Evolutionary conservation across 2,888 invertebrate genomes (phyloP), one percentile per base, ranked within the genome.

Genomic region (Lasioglossum vierecki): DNA sequence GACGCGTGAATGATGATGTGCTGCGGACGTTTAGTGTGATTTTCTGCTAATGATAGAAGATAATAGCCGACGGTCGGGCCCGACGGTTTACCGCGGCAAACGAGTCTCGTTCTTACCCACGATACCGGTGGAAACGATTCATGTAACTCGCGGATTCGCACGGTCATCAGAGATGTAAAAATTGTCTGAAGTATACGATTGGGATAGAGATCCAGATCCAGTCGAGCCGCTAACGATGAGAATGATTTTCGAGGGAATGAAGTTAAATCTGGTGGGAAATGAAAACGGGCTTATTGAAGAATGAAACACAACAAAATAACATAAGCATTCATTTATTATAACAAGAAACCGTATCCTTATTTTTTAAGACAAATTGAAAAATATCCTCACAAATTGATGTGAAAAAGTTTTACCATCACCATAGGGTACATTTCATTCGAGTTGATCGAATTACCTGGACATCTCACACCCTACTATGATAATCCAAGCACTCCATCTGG

Each of bases 1-100:
- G 82, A 82, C 82, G 72, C 83, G 76, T 41, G 73, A 76, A 68
- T 22, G 76, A 82, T 82, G 76, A 73, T 68, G 73, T 46, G 53
- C 35, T 5, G 35, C n/a, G 57, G 63, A 79, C 79, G 72, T 70
- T 82, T 74, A 66, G 46, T 57, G 18, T 57, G 79, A 79, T 79
- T 68, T 82, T 82, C 73, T 79, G 73, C n/a, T 79, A 82, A 79
- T 57, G 63, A 78, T 70, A 78, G 39, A 78, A 70, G 77, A 49
- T 70, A 70, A 81, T 53, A 30, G 30, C 18, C 35, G 76, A 30
- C 26, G 30, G 30, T 30, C 30, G 30, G 30, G 30, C 30, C 18
- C 35, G 76, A 30, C 26, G 60, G 35, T 13, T 26, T 30, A 11
- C 60, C 39, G 60, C 44, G 18, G 60, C 39, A 35, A 49, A 68